A percentile compares a stretch with the other conserved stretches of the same genome.
These are phyloP conservation scores for Hyphantria cunea DNA, from an alignment of 1,140 invertebrate genomes.

Conservation along the genomic window DNA sequence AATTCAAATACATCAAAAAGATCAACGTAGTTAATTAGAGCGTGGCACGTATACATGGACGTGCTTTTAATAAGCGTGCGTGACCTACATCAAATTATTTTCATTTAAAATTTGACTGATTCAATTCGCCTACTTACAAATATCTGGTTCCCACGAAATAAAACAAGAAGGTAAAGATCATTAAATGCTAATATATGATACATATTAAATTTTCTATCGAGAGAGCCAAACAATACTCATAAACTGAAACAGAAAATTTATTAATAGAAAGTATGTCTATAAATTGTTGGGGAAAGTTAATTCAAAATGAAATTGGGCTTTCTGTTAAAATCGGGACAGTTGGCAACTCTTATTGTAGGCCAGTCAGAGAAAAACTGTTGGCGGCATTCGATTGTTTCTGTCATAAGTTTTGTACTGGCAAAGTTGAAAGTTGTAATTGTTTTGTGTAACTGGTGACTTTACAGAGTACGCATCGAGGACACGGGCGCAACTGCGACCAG, in stretches of 20 bases:
- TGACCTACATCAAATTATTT: no score
- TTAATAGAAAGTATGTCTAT: background rate
- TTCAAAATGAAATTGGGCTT: background rate
- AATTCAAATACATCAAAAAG: no score
- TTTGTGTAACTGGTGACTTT: slow-evolving; percentile 19
- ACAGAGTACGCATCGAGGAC: slow-evolving; percentile 26
- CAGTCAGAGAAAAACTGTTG: slow-evolving; percentile 11
- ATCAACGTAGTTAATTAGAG: no score
- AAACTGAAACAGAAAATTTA: background rate
- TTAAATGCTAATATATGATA: no score
- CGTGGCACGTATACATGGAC: no score
- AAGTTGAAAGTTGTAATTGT: slow-evolving; percentile 14
- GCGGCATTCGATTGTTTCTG: slow-evolving; percentile 27
- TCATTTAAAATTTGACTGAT: no score
- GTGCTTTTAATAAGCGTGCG: no score
- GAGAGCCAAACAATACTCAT: no score
- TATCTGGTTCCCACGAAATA: no score
- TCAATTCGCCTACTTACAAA: no score
- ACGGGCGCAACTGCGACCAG: slow-evolving; percentile 28
- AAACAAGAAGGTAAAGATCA: no score
- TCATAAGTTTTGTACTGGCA: slow-evolving; percentile 25
- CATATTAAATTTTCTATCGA: no score
- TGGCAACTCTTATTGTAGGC: background rate
- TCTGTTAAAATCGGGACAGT: slow-evolving; percentile 3
- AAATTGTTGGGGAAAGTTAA: slow-evolving; percentile 1